These are phyloP conservation scores for Cactoblastis cactorum DNA, from an alignment of 2,888 invertebrate genomes.

Conservation along the genomic window DNA sequence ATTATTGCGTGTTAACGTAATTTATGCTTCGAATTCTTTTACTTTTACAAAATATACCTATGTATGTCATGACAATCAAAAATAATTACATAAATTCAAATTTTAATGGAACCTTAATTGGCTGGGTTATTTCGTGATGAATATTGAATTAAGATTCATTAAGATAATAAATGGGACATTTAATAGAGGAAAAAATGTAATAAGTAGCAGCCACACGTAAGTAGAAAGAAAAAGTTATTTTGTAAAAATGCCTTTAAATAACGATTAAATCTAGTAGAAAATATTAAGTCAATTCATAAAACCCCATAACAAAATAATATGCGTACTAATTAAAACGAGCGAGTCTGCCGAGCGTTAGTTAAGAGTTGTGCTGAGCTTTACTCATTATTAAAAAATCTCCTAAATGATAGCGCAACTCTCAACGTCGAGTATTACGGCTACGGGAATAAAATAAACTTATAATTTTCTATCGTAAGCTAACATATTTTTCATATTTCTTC, in stretches of 20 bases:
- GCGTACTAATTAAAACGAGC: conserved; percentile 44
- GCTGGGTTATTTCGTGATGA: background rate
- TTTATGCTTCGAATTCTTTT: conserved; percentile 3
- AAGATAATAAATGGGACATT: background rate
- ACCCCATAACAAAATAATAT: conserved; percentile 25
- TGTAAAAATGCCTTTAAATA: background rate
- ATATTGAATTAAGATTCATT: background rate
- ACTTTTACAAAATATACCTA: conserved; percentile 10
- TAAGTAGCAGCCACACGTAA: too few species aligned
- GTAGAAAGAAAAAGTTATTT: background rate
- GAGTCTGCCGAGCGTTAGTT: conserved; percentile 32
- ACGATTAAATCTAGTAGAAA: too few species aligned
- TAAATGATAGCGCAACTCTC: conserved; percentile 27
- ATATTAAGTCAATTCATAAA: too few species aligned
- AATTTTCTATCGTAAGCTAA: background rate
- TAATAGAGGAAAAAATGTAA: background rate
- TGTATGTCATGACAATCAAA: conserved; percentile 17
- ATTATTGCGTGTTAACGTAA: conserved; percentile 5
- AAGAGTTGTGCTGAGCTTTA: conserved; percentile 42
- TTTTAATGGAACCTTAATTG: conserved; percentile 1
- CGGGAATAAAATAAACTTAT: background rate
- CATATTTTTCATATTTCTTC: background rate
- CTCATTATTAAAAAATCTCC: conserved; percentile 49
- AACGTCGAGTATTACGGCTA: background rate
- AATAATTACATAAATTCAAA: conserved; percentile 2